Percentiles rank a stretch among this genome's conserved stretches.
Evolutionary conservation across 2,888 invertebrate genomes (phyloP).

Genomic region (Subacronicta megacephala): DNA sequence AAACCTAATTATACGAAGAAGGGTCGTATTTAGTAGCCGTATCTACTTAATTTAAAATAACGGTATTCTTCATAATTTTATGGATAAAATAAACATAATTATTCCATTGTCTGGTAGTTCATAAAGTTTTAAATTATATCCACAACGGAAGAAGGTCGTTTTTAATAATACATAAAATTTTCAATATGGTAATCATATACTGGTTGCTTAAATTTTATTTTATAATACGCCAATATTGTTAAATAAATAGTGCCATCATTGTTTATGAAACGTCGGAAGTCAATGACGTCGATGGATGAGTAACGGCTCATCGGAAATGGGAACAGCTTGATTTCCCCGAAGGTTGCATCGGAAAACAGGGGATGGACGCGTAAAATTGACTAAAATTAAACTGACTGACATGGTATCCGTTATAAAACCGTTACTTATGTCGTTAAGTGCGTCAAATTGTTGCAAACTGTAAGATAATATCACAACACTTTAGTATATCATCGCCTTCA

Average conservation of each 20-base stretch:
- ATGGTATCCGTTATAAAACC: too few relatives aligned
- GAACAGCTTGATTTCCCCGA: constrained; percentile 32
- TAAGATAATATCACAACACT: too few relatives aligned
- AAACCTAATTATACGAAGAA: constrained; percentile 30
- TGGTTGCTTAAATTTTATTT: too few relatives aligned
- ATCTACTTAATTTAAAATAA: constrained; percentile 14
- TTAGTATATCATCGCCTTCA: too few relatives aligned
- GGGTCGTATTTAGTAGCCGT: constrained; percentile 8
- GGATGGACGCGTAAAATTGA: constrained; percentile 5
- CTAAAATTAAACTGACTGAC: constrained; percentile 5
- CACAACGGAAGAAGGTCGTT: neutral
- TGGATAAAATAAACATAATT: neutral
- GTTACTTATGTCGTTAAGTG: too few relatives aligned
- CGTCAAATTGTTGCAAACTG: too few relatives aligned
- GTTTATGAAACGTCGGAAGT: too few relatives aligned
- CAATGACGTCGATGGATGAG: constrained; percentile 2
- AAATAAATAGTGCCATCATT: too few relatives aligned
- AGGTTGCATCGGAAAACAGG: constrained; percentile 7
- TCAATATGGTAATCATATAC: too few relatives aligned
- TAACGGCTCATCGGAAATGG: constrained; percentile 16
- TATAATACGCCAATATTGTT: too few relatives aligned
- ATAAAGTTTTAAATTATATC: neutral
- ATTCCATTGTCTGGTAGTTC: neutral
- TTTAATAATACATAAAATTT: neutral
- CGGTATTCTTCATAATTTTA: constrained; percentile 5